phyloP scores from a whole-genome alignment of 92 coral and sea anemone genomes.

The Heliopora coerulea region DNA sequence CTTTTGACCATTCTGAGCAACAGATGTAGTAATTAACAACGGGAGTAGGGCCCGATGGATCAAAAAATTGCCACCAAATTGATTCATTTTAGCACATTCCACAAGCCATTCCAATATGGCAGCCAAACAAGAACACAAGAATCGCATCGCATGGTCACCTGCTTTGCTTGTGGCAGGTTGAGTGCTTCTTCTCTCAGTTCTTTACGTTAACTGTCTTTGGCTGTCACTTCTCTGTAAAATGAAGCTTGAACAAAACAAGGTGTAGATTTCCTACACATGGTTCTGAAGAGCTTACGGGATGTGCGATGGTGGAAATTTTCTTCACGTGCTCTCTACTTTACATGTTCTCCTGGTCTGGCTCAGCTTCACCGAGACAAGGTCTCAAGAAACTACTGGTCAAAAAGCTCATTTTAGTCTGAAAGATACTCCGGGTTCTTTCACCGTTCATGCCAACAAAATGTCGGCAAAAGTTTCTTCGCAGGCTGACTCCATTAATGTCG shows the following conservation, averaged over 20 bases:
- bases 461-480: slow-evolving; percentile 83
- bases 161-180: not conserved
- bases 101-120: too few relatives aligned
- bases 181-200: too few relatives aligned
- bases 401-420: slow-evolving; percentile 97
- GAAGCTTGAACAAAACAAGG: too few relatives aligned
- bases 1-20: slow-evolving; percentile 8
- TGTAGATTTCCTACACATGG: too few relatives aligned
- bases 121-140: too few relatives aligned
- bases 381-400: slow-evolving; percentile 72
- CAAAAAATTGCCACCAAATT: too few relatives aligned
- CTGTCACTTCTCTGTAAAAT: too few relatives aligned
- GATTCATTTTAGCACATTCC: too few relatives aligned
- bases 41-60: too few relatives aligned
- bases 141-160: not conserved
- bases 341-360: not conserved
- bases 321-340: not conserved
- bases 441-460: slow-evolving; percentile 75
- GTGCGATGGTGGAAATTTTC: too few relatives aligned
- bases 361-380: not conserved
- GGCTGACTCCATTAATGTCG: slow-evolving; percentile 90
- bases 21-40: not conserved
- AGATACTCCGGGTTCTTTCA: slow-evolving; percentile 94
- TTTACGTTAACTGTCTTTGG: too few relatives aligned
- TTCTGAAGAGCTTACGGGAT: too few relatives aligned